These are phyloP conservation scores for Sepioteuthis lessoniana DNA, from an alignment of 2,888 invertebrate genomes.

Conservation along the genomic window DNA sequence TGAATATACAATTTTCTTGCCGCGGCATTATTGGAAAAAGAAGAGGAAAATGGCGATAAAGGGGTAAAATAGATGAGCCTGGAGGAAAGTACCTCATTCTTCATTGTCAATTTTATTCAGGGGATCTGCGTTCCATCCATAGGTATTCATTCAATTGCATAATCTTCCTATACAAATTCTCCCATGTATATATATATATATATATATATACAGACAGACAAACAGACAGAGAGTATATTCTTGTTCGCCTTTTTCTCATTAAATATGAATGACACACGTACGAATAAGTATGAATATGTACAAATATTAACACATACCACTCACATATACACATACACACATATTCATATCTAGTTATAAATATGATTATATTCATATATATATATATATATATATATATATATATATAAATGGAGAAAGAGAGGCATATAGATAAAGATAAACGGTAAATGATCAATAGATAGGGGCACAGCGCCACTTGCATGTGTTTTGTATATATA, in stretches of 20 bases:
- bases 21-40: background rate
- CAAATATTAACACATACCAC: background rate
- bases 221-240: background rate
- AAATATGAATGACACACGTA: background rate
- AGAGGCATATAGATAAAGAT: too few species aligned
- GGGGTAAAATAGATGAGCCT: background rate
- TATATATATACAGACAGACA: background rate
- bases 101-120: slow-evolving; percentile 23
- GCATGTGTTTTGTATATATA: too few species aligned
- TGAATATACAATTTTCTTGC: background rate
- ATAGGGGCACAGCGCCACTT: too few species aligned
- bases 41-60: background rate
- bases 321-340: background rate
- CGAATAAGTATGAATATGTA: background rate
- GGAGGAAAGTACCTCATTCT: background rate
- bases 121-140: slow-evolving; percentile 5
- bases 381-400: background rate
- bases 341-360: background rate
- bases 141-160: background rate
- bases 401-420: too few species aligned
- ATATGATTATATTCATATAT: background rate
- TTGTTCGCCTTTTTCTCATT: too few species aligned
- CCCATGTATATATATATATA: background rate
- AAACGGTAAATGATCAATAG: too few species aligned
- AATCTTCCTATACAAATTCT: background rate